Base-by-base conservation (phyloP, 92 coral and sea anemone genomes). In the Porites evermanni region DNA sequence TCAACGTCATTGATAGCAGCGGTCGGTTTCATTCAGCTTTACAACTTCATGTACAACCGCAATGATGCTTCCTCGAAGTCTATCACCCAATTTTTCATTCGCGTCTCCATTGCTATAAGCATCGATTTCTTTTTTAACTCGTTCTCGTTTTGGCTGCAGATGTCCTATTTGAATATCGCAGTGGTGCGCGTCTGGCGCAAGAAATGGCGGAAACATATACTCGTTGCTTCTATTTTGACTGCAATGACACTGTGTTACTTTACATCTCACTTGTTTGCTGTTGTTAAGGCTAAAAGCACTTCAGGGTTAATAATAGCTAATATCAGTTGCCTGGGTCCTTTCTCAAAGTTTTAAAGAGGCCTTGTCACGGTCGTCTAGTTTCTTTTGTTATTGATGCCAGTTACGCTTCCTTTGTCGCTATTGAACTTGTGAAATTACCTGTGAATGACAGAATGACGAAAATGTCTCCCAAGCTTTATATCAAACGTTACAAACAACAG, bases 21-120 rank as follows among this genome's bases (percentile, higher is more conserved):
- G 12, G 86, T 93, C 12, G 94, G 92, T 2, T 93, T 81, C 78
- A 91, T 85, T n/a, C 88, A 91, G 19, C 74, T 93, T 2, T 91
- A 88, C 73, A 72, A 72, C 54, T 88, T 93, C 70, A 85, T 88
- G 86, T 90, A 90, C 82, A 81, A 52, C 24, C 81, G 84, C 51
- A 66, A 50, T 50, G 29, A 67, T 21, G 51, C 8, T 0, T 11
- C 86, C 47, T 38, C 47, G 47, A 6, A 6, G 20, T 69, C 88
- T 20, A 10, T 63, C 4, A 83, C 87, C 4, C 75, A 92, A 60
- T 87, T 90, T 72, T 72, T 88, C 38, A 52, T 70, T 47, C 91
- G 93, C 19, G 83, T 84, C 0, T 56, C 86, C 13, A 78, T 84
- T 23, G 96, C 94, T 8, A 83, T 93, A 5, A 67, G 79, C 58